These are phyloP conservation scores for Romanogobio albipinnatus DNA, from an alignment of 2,113 vertebrate species.

Conservation along the genomic window DNA sequence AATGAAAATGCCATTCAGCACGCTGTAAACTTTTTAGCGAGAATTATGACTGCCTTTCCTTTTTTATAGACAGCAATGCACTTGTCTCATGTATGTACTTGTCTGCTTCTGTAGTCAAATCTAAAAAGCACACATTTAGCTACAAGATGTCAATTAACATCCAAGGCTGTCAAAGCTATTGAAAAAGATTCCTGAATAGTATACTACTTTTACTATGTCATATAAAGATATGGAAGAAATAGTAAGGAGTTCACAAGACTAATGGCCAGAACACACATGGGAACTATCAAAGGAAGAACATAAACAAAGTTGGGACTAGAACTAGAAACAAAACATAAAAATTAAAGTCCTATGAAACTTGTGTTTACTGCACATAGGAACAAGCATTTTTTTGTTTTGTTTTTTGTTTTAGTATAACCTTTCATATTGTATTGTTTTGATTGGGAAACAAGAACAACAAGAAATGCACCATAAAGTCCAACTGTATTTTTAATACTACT, in stretches of 20 bases:
- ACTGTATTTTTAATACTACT: neutral
- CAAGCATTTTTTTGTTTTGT: neutral
- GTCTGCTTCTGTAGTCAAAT: neutral
- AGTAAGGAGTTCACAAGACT: neutral
- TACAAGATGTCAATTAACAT: neutral
- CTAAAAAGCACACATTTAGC: neutral
- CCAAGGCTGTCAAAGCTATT: neutral
- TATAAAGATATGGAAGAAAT: neutral
- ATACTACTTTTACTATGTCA: neutral
- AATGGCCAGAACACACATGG: too few relatives aligned
- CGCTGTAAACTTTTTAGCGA: neutral
- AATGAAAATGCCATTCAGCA: constrained; percentile 25
- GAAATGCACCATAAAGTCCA: neutral
- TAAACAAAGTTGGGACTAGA: neutral
- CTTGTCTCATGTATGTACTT: neutral
- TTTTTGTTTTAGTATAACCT: neutral
- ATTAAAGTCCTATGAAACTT: neutral
- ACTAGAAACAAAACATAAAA: neutral
- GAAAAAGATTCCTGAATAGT: neutral
- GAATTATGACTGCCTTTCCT: neutral
- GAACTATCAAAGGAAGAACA: too few relatives aligned
- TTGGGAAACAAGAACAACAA: neutral
- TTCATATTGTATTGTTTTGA: neutral
- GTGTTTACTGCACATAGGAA: neutral
- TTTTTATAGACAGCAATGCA: neutral